Evolutionary conservation across 2,113 vertebrate species (phyloP), one percentile per base, ranked within the genome.

Genomic region (Vulpes lagopus): DNA sequence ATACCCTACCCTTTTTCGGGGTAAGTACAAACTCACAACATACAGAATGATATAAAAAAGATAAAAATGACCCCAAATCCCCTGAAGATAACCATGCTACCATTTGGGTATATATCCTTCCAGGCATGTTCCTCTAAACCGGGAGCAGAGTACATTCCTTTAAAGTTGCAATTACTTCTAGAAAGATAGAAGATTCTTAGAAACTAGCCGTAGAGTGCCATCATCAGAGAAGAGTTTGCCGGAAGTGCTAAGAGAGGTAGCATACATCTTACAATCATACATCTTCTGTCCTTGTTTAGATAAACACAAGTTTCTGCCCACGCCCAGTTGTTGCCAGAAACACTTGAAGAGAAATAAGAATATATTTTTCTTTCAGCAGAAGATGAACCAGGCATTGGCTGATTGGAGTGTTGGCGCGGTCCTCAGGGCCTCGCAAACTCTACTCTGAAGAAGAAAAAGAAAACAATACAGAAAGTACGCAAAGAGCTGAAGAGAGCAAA

Each of bases 281-380:
- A 67, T 92, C 84, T 96, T 95, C 87, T 84, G 86, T 16, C 88
- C 94, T 78, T 93, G 93, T 96, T 94, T 90, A 92, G 94, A 80
- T 91, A 79, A 94, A 96, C 81, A 90, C 49, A 35, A 78, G 60
- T 23, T 85, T 35, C 95, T 94, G 83, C 74, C 95, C 90, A 90
- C 2, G 0, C 76, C 91, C 88, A 55, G 59, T 30, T 8, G 27
- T 65, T 88, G 69, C 84, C 95, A 92, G 80, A 94, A 92, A 91
- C 55, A 73, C 80, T 85, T 19, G 27, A 85, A 88, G 76, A 90
- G 35, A 97, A 97, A 93, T 51, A 93, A n/a, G 64, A 95, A 95
- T 90, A 62, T 35, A 17, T 87, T 96, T 98, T 97, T 94, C 89
- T 96, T 81, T 92, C n/a, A 3, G 59, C 30, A n/a, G 83, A 94